Evolutionary conservation across 2,113 vertebrate genomes (phyloP).

Genomic region (Halcyon malimbica): DNA sequence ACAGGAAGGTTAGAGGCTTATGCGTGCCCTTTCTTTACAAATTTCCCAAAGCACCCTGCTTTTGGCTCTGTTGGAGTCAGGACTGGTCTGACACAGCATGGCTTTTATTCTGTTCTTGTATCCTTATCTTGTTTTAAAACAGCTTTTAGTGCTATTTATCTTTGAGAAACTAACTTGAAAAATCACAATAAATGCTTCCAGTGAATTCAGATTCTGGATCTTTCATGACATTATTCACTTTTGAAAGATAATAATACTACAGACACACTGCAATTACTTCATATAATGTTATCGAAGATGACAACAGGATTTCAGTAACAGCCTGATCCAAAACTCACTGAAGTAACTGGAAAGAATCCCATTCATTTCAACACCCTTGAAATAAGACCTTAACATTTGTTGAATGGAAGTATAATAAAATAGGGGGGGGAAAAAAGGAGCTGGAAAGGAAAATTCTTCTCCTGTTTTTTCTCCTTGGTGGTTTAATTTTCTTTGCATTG

Average conservation of each 20-base stretch:
- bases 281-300: conserved; percentile 12
- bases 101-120: not conserved
- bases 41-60: conserved; percentile 7
- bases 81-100: not conserved
- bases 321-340: conserved; percentile 3
- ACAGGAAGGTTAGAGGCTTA: not conserved
- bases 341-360: conserved; percentile 31
- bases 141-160: not conserved
- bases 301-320: not conserved
- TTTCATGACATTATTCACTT: conserved; percentile 2
- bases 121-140: conserved; percentile 48
- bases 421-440: not conserved
- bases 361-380: not conserved
- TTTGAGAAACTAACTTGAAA: conserved; percentile 3
- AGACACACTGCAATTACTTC: not conserved
- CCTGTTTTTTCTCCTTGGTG: not conserved
- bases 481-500: conserved; percentile 20
- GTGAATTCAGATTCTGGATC: not conserved
- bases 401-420: conserved; percentile 20
- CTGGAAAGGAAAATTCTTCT: conserved; percentile 22
- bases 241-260: not conserved
- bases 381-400: conserved; percentile 3
- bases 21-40: not conserved
- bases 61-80: not conserved
- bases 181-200: conserved; percentile 29